These are phyloP conservation scores for Chrysodeixis includens DNA, from an alignment of 2,888 invertebrate genomes.

Conservation along the genomic window DNA sequence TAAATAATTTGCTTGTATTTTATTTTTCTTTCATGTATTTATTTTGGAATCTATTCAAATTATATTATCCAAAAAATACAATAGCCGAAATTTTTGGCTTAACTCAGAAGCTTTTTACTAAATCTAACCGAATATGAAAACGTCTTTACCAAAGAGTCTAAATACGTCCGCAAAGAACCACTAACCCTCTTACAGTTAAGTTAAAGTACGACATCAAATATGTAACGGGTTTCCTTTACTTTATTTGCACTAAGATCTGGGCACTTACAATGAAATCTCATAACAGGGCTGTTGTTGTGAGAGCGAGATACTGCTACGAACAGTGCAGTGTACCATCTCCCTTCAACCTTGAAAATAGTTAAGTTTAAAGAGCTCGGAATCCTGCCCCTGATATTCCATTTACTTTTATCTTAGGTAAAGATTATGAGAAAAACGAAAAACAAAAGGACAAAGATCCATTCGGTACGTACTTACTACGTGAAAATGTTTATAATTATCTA, in stretches of 20 bases:
- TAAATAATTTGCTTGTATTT: too few relatives aligned
- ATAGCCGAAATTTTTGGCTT: background rate
- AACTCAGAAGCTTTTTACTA: constrained; percentile 2
- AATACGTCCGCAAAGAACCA: constrained; percentile 3
- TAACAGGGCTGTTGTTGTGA: too few relatives aligned
- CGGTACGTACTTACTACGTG: constrained; percentile 13
- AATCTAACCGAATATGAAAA: background rate
- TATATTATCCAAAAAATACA: too few relatives aligned
- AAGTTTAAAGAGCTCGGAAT: too few relatives aligned
- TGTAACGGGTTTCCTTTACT: constrained; percentile 4
- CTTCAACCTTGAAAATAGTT: too few relatives aligned
- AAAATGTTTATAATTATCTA: constrained; percentile 38
- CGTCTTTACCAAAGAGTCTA: background rate
- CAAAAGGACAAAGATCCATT: constrained; percentile 6
- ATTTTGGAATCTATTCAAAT: too few relatives aligned
- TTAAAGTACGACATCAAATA: constrained; percentile 4
- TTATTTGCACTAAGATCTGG: background rate
- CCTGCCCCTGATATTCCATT: constrained; percentile 8
- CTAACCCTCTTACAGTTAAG: constrained; percentile 4
- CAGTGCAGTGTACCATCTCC: too few relatives aligned
- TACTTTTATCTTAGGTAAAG: constrained; percentile 8
- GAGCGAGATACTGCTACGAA: too few relatives aligned
- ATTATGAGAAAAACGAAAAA: constrained; percentile 15
- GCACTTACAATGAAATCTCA: too few relatives aligned
- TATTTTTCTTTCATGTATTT: too few relatives aligned